Evolutionary conservation across 2,888 invertebrate genomes (phyloP).

Genomic region (Strigamia transsilvanica): DNA sequence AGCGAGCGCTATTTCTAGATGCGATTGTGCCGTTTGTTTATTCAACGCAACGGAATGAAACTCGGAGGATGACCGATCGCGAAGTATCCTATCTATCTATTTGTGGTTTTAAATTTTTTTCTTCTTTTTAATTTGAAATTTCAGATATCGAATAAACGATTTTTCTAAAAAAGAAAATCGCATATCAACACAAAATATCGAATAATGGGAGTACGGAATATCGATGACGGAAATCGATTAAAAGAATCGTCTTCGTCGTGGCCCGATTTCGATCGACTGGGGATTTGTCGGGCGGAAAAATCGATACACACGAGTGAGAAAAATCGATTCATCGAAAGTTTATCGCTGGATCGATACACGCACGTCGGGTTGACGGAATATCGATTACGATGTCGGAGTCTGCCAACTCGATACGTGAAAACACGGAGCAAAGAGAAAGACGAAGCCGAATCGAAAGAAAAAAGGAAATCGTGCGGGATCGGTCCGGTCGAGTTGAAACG

Average conservation of each 20-base stretch:
- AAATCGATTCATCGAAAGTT: conserved; percentile 10
- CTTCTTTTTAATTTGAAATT: not conserved
- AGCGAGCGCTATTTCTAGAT: not conserved
- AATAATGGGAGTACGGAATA: not conserved
- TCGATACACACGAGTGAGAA: not conserved
- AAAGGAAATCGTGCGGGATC: not conserved
- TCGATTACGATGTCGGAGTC: not conserved
- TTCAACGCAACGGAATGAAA: not conserved
- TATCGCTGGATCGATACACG: not conserved
- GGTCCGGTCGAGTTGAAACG: conserved; percentile 54
- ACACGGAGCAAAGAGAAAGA: not conserved
- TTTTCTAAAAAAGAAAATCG: not conserved
- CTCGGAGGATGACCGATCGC: not conserved
- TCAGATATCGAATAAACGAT: not conserved
- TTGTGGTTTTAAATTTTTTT: not conserved
- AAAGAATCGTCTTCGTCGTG: conserved; percentile 5
- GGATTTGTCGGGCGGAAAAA: not conserved
- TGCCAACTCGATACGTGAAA: not conserved
- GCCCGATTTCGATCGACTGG: conserved; percentile 5
- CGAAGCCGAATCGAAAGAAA: not conserved
- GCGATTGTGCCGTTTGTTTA: not conserved
- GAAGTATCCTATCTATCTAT: not conserved
- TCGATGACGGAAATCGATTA: not conserved
- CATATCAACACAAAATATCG: not conserved
- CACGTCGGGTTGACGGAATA: not conserved